Conservation (phyloP, 2,888 invertebrate genomes). For the Agrochola lychnidis region DNA sequence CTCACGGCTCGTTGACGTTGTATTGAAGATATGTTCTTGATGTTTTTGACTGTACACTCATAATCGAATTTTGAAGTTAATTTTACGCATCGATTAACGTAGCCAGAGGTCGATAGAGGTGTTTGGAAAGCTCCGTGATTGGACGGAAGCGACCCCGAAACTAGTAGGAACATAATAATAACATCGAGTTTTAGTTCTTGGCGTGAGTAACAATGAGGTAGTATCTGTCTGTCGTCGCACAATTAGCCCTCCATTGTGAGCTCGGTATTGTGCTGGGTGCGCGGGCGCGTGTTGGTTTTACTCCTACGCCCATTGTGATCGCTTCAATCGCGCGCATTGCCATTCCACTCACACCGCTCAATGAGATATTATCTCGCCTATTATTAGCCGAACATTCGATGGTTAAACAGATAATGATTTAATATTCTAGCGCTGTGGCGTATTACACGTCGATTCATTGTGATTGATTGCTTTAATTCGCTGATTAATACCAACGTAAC, state of each 20-base stretch:
- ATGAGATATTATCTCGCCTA: constrained; percentile 85
- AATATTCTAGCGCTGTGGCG: constrained; percentile 73
- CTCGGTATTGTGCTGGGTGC: constrained; percentile 78
- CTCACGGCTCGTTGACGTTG: constrained; percentile 86
- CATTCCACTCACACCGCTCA: constrained; percentile 79
- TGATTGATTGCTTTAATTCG: constrained; percentile 82
- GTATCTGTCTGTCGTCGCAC: constrained; percentile 87
- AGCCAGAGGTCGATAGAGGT: constrained; percentile 64
- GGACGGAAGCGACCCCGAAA: constrained; percentile 64
- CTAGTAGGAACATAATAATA: constrained; percentile 68
- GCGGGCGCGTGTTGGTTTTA: constrained; percentile 85
- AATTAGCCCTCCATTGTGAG: constrained; percentile 87
- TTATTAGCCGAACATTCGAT: constrained; percentile 82
- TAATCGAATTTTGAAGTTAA: constrained; percentile 76
- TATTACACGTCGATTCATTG: constrained; percentile 76
- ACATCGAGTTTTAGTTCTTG: constrained; percentile 72
- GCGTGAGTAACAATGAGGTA: constrained; percentile 77
- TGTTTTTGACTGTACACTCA: constrained; percentile 72
- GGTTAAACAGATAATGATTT: constrained; percentile 83
- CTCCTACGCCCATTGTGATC: constrained; percentile 88
- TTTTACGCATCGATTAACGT: constrained; percentile 75
- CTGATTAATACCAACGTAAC: constrained; percentile 74
- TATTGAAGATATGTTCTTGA: constrained; percentile 76
- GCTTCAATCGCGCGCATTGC: constrained; percentile 81
- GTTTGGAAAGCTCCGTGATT: constrained; percentile 67